Percentiles rank a stretch among this genome's conserved stretches.
Conservation (phyloP, 2,113 vertebrate genomes). For the Neomonachus schauinslandi region DNA sequence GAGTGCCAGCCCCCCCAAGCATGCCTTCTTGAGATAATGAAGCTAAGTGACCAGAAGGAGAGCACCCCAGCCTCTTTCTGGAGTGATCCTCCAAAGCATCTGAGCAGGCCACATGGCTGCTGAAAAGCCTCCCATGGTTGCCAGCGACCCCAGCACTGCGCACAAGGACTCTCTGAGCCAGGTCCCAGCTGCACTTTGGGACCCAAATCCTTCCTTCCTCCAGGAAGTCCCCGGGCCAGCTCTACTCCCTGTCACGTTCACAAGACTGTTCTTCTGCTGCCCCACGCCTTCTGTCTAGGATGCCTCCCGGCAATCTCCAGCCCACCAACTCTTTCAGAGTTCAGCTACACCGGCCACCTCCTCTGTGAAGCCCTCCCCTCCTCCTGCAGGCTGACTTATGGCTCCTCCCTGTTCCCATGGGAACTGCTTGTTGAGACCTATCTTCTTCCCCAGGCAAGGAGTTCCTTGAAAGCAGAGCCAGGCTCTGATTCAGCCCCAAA, state of each 20-base stretch:
- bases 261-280: background rate
- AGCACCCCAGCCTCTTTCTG: background rate
- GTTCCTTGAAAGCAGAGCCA: conserved; percentile 38
- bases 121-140: background rate
- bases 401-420: background rate
- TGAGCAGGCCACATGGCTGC: background rate
- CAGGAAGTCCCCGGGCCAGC: background rate
- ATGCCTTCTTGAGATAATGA: conserved; percentile 69
- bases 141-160: background rate
- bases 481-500: background rate
- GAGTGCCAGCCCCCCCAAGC: background rate
- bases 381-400: background rate
- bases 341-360: background rate
- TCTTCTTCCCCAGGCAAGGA: background rate
- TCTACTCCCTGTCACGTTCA: background rate
- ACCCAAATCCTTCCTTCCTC: background rate
- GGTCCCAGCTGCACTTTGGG: background rate
- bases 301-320: background rate
- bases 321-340: background rate
- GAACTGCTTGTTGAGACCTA: background rate
- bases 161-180: background rate
- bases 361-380: background rate
- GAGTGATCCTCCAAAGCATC: background rate
- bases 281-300: background rate
- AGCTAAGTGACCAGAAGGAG: conserved; percentile 35